phyloP scores from a whole-genome alignment of 2,888 invertebrate genomes.

The Xylocampa areola region DNA sequence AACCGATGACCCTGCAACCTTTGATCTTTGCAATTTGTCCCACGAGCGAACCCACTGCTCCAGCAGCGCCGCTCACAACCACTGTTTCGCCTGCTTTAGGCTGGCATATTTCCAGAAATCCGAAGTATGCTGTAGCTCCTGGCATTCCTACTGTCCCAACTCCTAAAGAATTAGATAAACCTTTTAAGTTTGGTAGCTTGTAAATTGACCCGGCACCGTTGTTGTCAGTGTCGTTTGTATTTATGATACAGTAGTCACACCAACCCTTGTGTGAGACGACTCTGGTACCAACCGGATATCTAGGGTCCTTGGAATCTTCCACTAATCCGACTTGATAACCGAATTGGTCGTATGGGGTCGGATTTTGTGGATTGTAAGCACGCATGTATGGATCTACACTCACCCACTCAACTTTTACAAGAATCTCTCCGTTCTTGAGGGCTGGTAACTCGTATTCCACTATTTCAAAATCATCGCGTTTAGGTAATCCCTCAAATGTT shows the following conservation, averaged over 20 bases:
- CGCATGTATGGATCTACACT: conserved; percentile 70
- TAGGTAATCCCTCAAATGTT: conserved; percentile 89
- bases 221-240: conserved; percentile 44
- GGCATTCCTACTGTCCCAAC: conserved; percentile 92
- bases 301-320: conserved; percentile 89
- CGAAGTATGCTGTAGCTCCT: conserved; percentile 93
- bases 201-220: conserved; percentile 57
- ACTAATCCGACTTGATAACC: conserved; percentile 78
- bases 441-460: conserved; percentile 88
- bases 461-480: conserved; percentile 88
- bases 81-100: conserved; percentile 93
- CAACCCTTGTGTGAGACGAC: conserved; percentile 87
- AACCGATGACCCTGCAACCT: conserved; percentile 91
- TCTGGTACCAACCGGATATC: conserved; percentile 90
- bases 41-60: conserved; percentile 93
- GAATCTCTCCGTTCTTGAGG: conserved; percentile 72
- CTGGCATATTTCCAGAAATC: conserved; percentile 92
- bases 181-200: conserved; percentile 88
- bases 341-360: conserved; percentile 70
- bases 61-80: conserved; percentile 93
- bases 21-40: conserved; percentile 94
- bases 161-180: conserved; percentile 87
- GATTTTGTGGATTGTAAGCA: conserved; percentile 52
- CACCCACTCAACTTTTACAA: conserved; percentile 70
- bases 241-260: conserved; percentile 58